Conservation (phyloP, 2,888 invertebrate genomes). For the Kuschelorhynchus macadamiae region DNA sequence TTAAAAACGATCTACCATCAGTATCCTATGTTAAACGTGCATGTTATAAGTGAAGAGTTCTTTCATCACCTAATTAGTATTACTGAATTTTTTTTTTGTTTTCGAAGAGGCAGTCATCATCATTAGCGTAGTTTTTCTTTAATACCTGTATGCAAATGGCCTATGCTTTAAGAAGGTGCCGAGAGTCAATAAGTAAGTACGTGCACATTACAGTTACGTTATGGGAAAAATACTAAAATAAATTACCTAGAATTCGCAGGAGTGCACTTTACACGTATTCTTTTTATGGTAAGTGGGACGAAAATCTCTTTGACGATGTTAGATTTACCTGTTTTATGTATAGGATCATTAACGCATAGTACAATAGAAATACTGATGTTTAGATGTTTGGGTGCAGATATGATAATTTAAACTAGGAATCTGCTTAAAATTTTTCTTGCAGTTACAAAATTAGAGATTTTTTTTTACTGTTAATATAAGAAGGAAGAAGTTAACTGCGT, state of each 20-base stretch:
- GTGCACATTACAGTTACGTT: constrained; percentile 36
- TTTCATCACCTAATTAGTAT: too few relatives aligned
- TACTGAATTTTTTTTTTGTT: too few relatives aligned
- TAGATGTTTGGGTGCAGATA: too few relatives aligned
- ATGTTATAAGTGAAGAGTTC: too few relatives aligned
- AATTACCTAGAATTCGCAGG: constrained; percentile 39
- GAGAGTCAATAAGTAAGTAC: constrained; percentile 40
- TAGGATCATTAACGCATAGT: constrained; percentile 21
- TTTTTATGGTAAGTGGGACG: constrained; percentile 29
- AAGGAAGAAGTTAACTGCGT: too few relatives aligned
- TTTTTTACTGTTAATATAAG: too few relatives aligned
- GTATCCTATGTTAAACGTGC: too few relatives aligned
- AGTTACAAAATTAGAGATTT: too few relatives aligned
- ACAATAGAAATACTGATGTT: constrained; percentile 12
- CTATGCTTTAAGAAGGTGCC: constrained; percentile 42
- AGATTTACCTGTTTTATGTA: constrained; percentile 19
- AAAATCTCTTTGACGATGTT: constrained; percentile 19
- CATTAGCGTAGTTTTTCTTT: constrained; percentile 31
- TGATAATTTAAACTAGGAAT: too few relatives aligned
- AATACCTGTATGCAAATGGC: constrained; percentile 35
- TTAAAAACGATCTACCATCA: too few relatives aligned
- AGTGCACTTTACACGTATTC: constrained; percentile 36
- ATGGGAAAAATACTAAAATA: constrained; percentile 42
- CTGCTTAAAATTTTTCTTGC: too few relatives aligned
- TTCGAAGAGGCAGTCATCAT: constrained; percentile 23